Evolutionary conservation across 2,888 invertebrate species (phyloP).

Genomic region (Drosophila robusta): DNA sequence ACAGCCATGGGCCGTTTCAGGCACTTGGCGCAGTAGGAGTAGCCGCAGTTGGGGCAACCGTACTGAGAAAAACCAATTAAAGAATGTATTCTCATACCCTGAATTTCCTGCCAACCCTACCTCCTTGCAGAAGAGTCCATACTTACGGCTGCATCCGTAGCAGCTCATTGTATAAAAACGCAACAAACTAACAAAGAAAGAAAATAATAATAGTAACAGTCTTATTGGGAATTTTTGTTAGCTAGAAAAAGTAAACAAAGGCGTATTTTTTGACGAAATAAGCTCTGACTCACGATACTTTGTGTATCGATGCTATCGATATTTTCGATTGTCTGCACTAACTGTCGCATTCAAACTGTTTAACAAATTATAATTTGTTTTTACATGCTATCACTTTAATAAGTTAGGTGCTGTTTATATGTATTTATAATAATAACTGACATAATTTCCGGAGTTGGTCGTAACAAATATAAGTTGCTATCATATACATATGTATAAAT

Average conservation of each 20-base stretch:
- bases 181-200: background rate
- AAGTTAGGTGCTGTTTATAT: too few species aligned
- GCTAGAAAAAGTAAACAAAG: conserved; percentile 40
- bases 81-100: background rate
- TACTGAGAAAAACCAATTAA: conserved; percentile 86
- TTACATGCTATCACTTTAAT: too few species aligned
- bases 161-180: conserved; percentile 87
- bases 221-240: conserved; percentile 6
- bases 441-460: too few species aligned
- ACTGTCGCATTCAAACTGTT: background rate
- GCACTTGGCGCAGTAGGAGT: conserved; percentile 93
- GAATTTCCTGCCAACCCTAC: conserved; percentile 83
- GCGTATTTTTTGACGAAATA: conserved; percentile 16
- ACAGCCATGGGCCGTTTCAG: conserved; percentile 89
- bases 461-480: too few species aligned
- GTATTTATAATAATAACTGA: too few species aligned
- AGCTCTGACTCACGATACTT: conserved; percentile 31
- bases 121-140: conserved; percentile 90
- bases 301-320: conserved; percentile 30
- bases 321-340: background rate
- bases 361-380: background rate
- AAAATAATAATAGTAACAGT: background rate
- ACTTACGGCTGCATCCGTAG: conserved; percentile 89
- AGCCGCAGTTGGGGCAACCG: conserved; percentile 93
- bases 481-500: too few species aligned